Conservation (phyloP, 2,113 vertebrate species). For the Phainopepla nitens region DNA sequence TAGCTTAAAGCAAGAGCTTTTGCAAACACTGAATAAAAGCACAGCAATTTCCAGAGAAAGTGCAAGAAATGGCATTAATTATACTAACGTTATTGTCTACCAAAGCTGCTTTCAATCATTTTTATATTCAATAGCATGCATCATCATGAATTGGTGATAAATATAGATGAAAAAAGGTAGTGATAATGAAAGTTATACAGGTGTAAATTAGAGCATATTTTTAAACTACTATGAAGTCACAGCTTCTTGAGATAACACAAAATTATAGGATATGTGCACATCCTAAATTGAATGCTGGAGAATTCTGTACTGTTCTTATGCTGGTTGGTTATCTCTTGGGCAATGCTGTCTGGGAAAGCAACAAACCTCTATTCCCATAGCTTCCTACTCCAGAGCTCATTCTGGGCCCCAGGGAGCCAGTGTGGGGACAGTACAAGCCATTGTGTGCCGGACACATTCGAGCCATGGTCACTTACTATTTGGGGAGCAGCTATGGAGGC, state of each 20-base stretch:
- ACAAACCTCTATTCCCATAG: background rate
- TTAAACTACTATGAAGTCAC: conserved; percentile 48
- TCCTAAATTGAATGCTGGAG: conserved; percentile 4
- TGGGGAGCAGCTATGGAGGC: conserved; percentile 72
- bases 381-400: background rate
- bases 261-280: conserved; percentile 45
- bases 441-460: background rate
- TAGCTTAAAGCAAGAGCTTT: background rate
- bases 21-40: conserved; percentile 16
- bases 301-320: background rate
- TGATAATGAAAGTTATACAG: conserved; percentile 54
- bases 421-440: background rate
- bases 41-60: conserved; percentile 7
- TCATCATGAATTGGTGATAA: conserved; percentile 42
- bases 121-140: conserved; percentile 57
- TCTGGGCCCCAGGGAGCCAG: background rate
- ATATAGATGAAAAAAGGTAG: conserved; percentile 46
- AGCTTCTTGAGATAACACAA: conserved; percentile 33
- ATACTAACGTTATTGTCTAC: conserved; percentile 27
- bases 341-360: background rate
- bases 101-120: conserved; percentile 45
- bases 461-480: conserved; percentile 72
- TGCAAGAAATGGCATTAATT: conserved; percentile 41
- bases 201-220: conserved; percentile 59
- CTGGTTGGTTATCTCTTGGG: background rate